Evolutionary conservation across 2,888 invertebrate genomes (phyloP).

Genomic region (Agrotis ipsilon): DNA sequence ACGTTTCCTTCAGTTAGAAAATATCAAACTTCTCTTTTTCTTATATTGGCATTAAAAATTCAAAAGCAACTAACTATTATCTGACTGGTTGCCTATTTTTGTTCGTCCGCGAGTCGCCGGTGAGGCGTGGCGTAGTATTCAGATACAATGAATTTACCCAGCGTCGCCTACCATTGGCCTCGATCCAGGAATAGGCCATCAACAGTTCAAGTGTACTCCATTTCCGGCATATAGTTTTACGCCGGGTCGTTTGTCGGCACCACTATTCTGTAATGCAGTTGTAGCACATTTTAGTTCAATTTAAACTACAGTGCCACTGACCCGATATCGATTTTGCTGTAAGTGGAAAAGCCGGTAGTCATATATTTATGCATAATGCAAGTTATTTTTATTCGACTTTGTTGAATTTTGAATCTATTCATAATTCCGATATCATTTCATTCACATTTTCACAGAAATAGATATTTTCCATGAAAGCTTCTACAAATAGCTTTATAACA

Average conservation of each 20-base stretch:
- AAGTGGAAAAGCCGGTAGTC: constrained; percentile 9
- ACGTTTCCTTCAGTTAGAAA: not conserved
- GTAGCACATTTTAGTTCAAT: constrained; percentile 52
- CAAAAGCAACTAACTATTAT: not conserved
- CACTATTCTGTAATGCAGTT: constrained; percentile 58
- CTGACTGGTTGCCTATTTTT: constrained; percentile 30
- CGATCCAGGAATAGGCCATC: constrained; percentile 84
- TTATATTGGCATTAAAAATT: constrained; percentile 7
- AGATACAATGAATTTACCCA: constrained; percentile 55
- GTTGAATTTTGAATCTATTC: not conserved
- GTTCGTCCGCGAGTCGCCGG: constrained; percentile 1
- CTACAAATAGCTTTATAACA: constrained; percentile 23
- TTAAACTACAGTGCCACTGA: constrained; percentile 27
- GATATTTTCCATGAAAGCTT: constrained; percentile 15
- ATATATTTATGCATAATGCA: not conserved
- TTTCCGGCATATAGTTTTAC: constrained; percentile 78
- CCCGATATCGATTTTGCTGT: constrained; percentile 33
- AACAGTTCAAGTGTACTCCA: constrained; percentile 85
- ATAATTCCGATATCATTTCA: not conserved
- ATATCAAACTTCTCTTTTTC: not conserved
- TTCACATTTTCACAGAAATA: constrained; percentile 14
- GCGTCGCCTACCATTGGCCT: constrained; percentile 76
- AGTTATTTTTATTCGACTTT: constrained; percentile 5
- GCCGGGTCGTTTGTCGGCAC: constrained; percentile 72
- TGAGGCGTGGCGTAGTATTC: constrained; percentile 30